Conservation (phyloP, 2,888 invertebrate species). For the Dione juno region DNA sequence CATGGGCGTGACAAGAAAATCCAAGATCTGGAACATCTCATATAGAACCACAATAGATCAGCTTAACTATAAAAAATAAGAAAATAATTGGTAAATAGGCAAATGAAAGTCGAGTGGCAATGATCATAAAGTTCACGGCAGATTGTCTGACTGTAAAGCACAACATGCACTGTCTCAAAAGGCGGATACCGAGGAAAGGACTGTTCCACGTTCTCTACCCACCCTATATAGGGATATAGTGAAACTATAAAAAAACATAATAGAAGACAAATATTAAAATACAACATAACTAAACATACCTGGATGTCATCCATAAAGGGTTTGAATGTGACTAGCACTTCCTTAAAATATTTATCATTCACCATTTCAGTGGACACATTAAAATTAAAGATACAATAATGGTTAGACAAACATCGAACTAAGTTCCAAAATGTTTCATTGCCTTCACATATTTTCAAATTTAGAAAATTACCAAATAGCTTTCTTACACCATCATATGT, state of each 20-base stretch:
- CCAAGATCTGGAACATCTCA: too few relatives aligned
- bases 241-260: too few relatives aligned
- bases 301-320: conserved; percentile 55
- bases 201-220: too few relatives aligned
- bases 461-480: conserved; percentile 70
- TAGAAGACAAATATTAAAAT: too few relatives aligned
- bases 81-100: too few relatives aligned
- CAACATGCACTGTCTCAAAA: too few relatives aligned
- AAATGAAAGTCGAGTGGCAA: too few relatives aligned
- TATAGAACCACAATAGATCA: neutral
- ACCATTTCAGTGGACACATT: conserved; percentile 60
- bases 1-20: too few relatives aligned
- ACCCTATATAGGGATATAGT: too few relatives aligned
- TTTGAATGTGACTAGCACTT: conserved; percentile 63
- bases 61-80: conserved; percentile 26
- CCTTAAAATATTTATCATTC: conserved; percentile 59
- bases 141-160: too few relatives aligned
- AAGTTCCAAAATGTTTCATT: conserved; percentile 62
- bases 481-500: conserved; percentile 57
- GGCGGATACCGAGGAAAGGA: too few relatives aligned
- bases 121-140: too few relatives aligned
- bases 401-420: conserved; percentile 62
- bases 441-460: conserved; percentile 63
- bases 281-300: conserved; percentile 56
- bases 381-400: conserved; percentile 70